These are phyloP conservation scores for Helicoverpa armigera DNA, from an alignment of 1,140 invertebrate genomes.

Conservation along the genomic window DNA sequence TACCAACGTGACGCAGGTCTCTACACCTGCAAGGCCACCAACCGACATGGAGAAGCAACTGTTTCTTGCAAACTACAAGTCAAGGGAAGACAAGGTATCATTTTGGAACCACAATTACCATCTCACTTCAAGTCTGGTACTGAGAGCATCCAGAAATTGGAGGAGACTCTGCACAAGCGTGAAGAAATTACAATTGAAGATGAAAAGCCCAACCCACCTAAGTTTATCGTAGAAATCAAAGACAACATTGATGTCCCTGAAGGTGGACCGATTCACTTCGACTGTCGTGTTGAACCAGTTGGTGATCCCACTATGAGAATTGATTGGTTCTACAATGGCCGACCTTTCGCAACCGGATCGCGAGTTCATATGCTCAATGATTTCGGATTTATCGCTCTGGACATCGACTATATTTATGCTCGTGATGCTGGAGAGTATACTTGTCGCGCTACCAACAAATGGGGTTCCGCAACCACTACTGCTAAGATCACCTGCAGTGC, in stretches of 20 bases:
- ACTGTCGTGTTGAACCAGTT: constrained; percentile 95
- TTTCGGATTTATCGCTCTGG: constrained; percentile 97
- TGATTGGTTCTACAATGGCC: constrained; percentile 97
- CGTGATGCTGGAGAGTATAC: constrained; percentile 95
- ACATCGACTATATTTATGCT: constrained; percentile 95
- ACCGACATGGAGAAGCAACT: constrained; percentile 95
- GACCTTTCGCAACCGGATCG: constrained; percentile 95
- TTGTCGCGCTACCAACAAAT: constrained; percentile 95
- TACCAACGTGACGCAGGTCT: constrained; percentile 95
- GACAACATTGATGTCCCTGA: constrained; percentile 94
- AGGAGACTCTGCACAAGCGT: constrained; percentile 95
- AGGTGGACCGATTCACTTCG: constrained; percentile 95
- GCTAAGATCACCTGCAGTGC: constrained; percentile 94
- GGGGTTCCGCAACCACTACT: constrained; percentile 94
- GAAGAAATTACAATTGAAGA: constrained; percentile 94
- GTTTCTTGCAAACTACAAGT: constrained; percentile 95
- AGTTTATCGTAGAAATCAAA: constrained; percentile 94
- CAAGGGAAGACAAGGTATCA: constrained; percentile 94
- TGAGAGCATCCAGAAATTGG: constrained; percentile 95
- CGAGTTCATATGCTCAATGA: constrained; percentile 97
- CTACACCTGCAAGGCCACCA: constrained; percentile 97
- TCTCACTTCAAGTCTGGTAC: constrained; percentile 94
- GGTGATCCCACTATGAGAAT: constrained; percentile 95
- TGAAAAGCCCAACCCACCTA: constrained; percentile 94
- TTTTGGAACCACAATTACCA: constrained; percentile 96